These are phyloP conservation scores for Magallana gigas DNA, from an alignment of 1,140 invertebrate genomes.

Conservation along the genomic window DNA sequence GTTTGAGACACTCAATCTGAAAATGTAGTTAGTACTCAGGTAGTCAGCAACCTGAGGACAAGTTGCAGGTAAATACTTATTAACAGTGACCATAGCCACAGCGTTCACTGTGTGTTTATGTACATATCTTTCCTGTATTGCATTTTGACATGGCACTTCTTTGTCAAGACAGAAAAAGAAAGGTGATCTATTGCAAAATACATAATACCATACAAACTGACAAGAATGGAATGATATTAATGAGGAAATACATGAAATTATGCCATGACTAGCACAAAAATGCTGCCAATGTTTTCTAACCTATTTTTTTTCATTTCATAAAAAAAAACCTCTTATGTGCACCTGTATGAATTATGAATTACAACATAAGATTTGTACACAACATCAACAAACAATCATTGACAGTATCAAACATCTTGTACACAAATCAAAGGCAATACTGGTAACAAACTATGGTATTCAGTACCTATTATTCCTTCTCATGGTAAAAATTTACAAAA, in stretches of 20 bases:
- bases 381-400: neutral
- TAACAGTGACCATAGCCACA: too few species aligned
- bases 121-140: neutral
- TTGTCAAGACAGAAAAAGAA: neutral
- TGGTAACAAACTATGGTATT: neutral
- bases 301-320: too few species aligned
- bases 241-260: neutral
- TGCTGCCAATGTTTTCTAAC: neutral
- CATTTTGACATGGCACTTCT: neutral
- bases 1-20: too few species aligned
- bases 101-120: neutral
- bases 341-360: too few species aligned
- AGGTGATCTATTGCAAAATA: neutral
- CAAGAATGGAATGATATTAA: neutral
- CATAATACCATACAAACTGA: neutral
- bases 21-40: too few species aligned
- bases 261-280: neutral
- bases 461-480: too few species aligned
- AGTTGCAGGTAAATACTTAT: too few species aligned
- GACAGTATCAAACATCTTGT: too few species aligned
- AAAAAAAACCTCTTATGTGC: too few species aligned
- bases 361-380: neutral
- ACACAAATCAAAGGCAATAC: neutral
- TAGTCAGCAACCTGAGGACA: too few species aligned
- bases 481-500: constrained; percentile 22